Percentiles rank a stretch among this genome's conserved stretches.
These are phyloP conservation scores for Pseudomyrmex pallidus DNA, from an alignment of 1,140 invertebrate genomes.

Conservation along the genomic window DNA sequence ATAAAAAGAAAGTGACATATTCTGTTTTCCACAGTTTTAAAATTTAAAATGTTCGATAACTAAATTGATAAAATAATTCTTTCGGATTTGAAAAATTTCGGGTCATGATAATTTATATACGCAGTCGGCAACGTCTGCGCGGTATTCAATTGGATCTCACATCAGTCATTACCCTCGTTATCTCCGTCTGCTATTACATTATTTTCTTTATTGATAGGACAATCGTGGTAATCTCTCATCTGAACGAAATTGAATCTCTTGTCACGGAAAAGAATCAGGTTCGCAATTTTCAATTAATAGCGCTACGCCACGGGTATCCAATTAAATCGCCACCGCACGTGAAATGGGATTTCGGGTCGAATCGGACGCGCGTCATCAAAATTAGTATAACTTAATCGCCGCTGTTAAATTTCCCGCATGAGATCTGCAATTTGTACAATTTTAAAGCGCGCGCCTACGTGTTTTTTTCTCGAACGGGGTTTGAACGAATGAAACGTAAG, in stretches of 20 bases:
- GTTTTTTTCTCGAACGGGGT: neutral
- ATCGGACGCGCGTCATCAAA: conserved; percentile 19
- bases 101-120: neutral
- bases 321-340: conserved; percentile 31
- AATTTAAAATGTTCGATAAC: neutral
- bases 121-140: neutral
- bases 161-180: conserved; percentile 5
- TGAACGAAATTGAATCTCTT: conserved; percentile 29
- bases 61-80: neutral
- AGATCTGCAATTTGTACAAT: neutral
- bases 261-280: neutral
- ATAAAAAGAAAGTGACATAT: neutral
- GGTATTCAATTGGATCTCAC: neutral
- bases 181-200: neutral
- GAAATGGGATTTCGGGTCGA: conserved; percentile 31
- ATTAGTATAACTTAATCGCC: conserved; percentile 42
- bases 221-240: conserved; percentile 39
- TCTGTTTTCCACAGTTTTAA: neutral
- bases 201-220: conserved; percentile 17
- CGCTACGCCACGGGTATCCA: neutral
- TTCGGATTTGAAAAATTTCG: conserved; percentile 14
- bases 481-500: neutral
- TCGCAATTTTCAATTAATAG: conserved; percentile 25
- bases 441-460: neutral
- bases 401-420: conserved; percentile 10